These are phyloP conservation scores for Deilephila elpenor DNA, from an alignment of 2,888 invertebrate genomes.

Conservation along the genomic window DNA sequence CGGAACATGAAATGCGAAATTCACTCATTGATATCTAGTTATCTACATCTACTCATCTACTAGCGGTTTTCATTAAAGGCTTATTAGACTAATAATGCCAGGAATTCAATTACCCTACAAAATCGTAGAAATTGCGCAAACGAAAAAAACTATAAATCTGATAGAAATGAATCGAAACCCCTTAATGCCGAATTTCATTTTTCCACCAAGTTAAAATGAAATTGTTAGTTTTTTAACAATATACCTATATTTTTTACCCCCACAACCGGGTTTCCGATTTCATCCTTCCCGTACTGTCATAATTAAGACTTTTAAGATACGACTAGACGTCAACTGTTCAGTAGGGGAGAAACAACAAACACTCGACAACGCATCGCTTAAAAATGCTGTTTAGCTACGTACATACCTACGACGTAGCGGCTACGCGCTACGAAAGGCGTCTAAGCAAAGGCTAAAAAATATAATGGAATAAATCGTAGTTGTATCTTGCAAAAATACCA, in stretches of 20 bases:
- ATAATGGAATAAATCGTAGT: neutral
- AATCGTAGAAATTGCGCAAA: too few relatives aligned
- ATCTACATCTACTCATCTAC: too few relatives aligned
- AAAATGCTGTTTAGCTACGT: neutral
- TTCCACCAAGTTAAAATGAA: too few relatives aligned
- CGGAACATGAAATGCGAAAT: neutral
- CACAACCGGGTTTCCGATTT: neutral
- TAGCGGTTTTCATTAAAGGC: too few relatives aligned
- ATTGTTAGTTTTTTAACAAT: neutral
- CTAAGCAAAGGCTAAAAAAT: neutral
- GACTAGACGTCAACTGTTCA: neutral
- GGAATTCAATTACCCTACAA: too few relatives aligned
- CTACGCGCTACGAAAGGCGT: neutral
- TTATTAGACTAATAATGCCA: too few relatives aligned
- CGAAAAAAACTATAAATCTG: neutral
- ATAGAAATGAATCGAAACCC: too few relatives aligned
- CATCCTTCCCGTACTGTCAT: neutral
- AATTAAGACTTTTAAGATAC: constrained; percentile 7
- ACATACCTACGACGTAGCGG: constrained; percentile 7
- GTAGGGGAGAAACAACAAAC: neutral
- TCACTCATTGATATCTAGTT: too few relatives aligned
- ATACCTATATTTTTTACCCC: neutral
- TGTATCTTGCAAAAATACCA: neutral
- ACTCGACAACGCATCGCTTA: neutral
- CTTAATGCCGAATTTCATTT: too few relatives aligned